Evolutionary conservation across 2,113 vertebrate species (phyloP), one percentile per base, ranked within the genome.

Genomic region (Ursus arctos): DNA sequence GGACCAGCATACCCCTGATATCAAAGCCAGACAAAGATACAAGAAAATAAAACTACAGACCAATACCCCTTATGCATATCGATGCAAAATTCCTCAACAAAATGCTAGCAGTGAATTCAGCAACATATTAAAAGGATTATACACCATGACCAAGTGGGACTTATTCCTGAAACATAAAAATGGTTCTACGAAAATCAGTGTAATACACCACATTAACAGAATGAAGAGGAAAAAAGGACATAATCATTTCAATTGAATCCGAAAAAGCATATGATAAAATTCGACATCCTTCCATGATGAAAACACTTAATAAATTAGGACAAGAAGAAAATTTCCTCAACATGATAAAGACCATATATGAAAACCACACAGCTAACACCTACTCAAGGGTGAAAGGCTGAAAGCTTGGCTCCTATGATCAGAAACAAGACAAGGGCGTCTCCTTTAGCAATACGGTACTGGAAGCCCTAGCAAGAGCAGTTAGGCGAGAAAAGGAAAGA

Each of bases 211-310:
- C 14, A 51, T 89, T 79, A 90, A 90, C 12, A 85, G 26, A 90
- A 96, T 28, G 19, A 76, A 84, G 40, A 21, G 22, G 22, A 12
- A n/a, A 76, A 77, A 59, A 57, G 18, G 19, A 88, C 57, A 61
- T 49, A 11, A 79, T 71, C 49, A 63, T 28, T 14, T 69, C 40
- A 79, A n/a, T 12, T 51, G 31, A 88, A 57, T 36, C 57, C 71
- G 74, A 74, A 87, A 86, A 80, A 61, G n/a, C 21, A 74, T 57
- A n/a, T 96, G 47, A 76, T 31, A 87, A 86, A 87, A 94, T 61
- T 63, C 7, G 94, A 91, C 13, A 81, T 0, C 31, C 22, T 57
- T 82, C 87, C 74, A 67, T 65, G 72, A 91, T 40, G n/a, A 24
- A 82, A 93, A 76, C 9, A 13, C 12, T 74, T 47, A 81, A 61